These are phyloP conservation scores for Acrobasis repandana DNA, from an alignment of 2,888 invertebrate species.

Conservation along the genomic window DNA sequence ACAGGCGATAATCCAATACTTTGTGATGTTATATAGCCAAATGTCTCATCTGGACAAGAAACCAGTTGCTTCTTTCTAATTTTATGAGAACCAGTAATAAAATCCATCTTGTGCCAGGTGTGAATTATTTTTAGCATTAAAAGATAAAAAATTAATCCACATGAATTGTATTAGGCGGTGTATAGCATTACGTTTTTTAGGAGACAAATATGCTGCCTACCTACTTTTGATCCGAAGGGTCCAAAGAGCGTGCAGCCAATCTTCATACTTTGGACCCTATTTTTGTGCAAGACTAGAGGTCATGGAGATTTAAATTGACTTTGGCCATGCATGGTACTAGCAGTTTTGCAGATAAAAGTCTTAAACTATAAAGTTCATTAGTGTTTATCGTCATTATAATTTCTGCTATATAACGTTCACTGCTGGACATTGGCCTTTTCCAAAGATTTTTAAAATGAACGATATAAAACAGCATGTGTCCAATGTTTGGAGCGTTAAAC, in stretches of 20 bases:
- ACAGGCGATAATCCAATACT: background rate
- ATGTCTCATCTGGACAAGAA: background rate
- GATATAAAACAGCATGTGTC: no score
- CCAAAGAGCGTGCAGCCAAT: background rate
- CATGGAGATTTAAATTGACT: no score
- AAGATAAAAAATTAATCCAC: background rate
- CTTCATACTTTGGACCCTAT: no score
- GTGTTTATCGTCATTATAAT: no score
- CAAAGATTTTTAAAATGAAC: no score
- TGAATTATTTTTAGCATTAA: constrained; percentile 10
- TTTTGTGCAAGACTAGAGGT: no score
- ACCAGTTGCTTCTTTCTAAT: background rate
- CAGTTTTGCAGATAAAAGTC: no score
- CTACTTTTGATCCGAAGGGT: background rate
- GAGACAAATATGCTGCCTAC: background rate
- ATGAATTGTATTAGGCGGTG: background rate
- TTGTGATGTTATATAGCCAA: background rate
- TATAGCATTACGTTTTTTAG: background rate
- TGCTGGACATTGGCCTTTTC: no score
- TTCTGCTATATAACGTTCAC: no score
- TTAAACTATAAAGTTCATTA: no score
- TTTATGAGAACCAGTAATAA: constrained; percentile 5
- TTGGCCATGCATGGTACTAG: no score
- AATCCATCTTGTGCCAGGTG: background rate
- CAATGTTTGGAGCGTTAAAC: no score